Evolutionary conservation across 2,797 vertebrate genomes (phyloP).

Genomic region (Eulemur mongoz): DNA sequence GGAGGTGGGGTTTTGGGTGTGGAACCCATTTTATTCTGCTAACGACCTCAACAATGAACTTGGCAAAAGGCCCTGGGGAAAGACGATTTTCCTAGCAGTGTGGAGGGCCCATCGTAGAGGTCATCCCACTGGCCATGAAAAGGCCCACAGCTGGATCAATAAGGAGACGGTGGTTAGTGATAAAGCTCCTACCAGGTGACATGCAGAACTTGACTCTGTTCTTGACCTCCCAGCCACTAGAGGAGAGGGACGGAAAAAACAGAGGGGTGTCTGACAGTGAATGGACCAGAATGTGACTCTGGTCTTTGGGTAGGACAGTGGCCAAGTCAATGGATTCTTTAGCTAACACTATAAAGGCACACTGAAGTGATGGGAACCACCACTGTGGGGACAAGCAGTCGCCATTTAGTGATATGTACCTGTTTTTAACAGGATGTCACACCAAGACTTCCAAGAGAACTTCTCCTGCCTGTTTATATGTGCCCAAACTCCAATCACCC

Average conservation of each 20-base stretch:
- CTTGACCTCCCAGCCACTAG: neutral
- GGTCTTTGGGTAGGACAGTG: neutral
- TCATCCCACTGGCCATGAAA: neutral
- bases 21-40: neutral
- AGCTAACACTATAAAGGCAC: neutral
- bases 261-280: neutral
- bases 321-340: neutral
- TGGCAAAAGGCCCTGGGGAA: neutral
- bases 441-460: constrained; percentile 81
- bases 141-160: neutral
- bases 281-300: neutral
- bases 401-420: neutral
- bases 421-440: constrained; percentile 84
- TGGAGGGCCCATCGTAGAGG: neutral
- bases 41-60: neutral
- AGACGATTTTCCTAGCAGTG: neutral
- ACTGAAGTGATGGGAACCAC: neutral
- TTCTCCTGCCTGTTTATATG: constrained; percentile 83
- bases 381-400: neutral
- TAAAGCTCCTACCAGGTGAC: neutral
- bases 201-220: neutral
- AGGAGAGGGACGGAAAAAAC: neutral
- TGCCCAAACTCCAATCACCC: constrained; percentile 74
- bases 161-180: neutral
- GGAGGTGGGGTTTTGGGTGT: neutral